phyloP scores from a whole-genome alignment of 2,797 vertebrate genomes.

The Pristis pectinata region DNA sequence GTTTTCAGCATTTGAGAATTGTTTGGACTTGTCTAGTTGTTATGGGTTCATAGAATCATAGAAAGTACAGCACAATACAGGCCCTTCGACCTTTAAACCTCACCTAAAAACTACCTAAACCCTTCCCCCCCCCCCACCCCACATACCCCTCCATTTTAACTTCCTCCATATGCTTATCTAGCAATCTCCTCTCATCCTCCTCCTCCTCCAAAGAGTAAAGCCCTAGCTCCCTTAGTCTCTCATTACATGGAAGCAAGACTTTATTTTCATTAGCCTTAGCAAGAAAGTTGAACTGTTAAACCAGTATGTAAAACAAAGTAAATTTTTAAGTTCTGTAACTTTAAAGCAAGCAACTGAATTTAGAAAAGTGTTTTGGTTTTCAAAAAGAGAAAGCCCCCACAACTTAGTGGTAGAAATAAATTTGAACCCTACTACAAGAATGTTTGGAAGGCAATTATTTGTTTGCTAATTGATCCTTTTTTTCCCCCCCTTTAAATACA shows the following conservation, averaged over 20 bases:
- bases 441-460: neutral
- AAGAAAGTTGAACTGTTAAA: neutral
- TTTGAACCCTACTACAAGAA: neutral
- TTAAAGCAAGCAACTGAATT: neutral
- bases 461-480: neutral
- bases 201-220: too few relatives aligned
- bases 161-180: too few relatives aligned
- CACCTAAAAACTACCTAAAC: too few relatives aligned
- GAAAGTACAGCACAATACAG: too few relatives aligned
- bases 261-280: neutral
- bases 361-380: neutral
- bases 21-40: neutral
- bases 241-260: neutral
- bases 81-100: too few relatives aligned
- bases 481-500: slow-evolving; percentile 51
- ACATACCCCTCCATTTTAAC: too few relatives aligned
- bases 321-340: neutral
- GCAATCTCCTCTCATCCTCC: too few relatives aligned
- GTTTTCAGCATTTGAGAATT: neutral
- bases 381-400: neutral
- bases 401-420: neutral
- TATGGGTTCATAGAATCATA: too few relatives aligned
- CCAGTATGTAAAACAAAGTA: neutral
- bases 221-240: too few relatives aligned
- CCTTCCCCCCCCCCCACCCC: too few relatives aligned